Evolutionary conservation across 2,888 invertebrate genomes (phyloP).

Genomic region (Abscondita cerata): DNA sequence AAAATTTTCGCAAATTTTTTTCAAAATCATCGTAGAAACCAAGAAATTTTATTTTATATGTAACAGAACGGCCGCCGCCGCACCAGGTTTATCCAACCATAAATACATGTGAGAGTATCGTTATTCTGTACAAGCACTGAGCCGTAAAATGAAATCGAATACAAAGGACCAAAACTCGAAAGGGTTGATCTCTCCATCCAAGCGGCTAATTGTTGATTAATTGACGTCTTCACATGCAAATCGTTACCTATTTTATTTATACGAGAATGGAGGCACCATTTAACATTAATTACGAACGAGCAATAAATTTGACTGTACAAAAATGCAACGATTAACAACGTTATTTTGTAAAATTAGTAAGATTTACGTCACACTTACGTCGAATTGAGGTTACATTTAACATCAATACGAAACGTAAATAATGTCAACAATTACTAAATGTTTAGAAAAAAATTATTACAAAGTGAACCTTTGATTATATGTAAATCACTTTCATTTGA

Average conservation of each 20-base stretch:
- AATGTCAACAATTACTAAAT: too few species aligned
- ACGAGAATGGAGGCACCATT: conserved; percentile 9
- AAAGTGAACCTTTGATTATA: too few species aligned
- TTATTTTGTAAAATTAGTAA: too few species aligned
- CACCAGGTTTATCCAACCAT: conserved; percentile 30
- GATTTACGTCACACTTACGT: too few species aligned
- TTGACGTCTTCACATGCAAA: conserved; percentile 51
- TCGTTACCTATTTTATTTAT: conserved; percentile 25
- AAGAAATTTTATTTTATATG: conserved; percentile 17
- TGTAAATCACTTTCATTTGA: too few species aligned
- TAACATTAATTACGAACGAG: not conserved
- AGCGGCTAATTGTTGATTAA: conserved; percentile 52
- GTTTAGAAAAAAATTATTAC: too few species aligned
- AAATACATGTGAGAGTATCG: conserved; percentile 41
- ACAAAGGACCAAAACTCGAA: conserved; percentile 43
- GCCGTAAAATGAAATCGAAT: conserved; percentile 45
- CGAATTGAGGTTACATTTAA: too few species aligned
- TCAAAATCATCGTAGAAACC: too few species aligned
- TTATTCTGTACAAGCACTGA: conserved; percentile 45
- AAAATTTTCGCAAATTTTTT: conserved; percentile 6
- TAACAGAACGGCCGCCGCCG: conserved; percentile 22
- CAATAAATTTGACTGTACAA: not conserved
- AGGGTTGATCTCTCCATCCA: conserved; percentile 46
- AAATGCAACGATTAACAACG: too few species aligned
- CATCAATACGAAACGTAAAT: too few species aligned